Percentiles rank a stretch among this genome's conserved stretches.
Evolutionary conservation across 2,113 vertebrate species (phyloP).

Genomic region (Stercorarius parasiticus): DNA sequence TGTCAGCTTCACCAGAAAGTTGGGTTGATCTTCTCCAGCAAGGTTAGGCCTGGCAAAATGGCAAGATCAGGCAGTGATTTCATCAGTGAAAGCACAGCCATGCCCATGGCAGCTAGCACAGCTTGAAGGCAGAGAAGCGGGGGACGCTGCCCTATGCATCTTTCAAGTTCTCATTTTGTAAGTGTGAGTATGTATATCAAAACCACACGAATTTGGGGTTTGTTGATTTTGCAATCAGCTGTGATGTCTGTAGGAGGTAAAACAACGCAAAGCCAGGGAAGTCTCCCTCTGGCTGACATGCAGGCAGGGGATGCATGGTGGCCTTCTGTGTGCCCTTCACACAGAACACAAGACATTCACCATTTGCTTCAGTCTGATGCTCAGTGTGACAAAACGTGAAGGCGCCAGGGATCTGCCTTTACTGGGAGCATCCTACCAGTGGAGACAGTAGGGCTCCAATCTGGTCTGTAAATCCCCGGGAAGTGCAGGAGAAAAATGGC

Average conservation of each 20-base stretch:
- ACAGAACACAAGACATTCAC: background rate
- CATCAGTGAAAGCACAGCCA: background rate
- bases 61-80: background rate
- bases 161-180: background rate
- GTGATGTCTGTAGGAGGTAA: background rate
- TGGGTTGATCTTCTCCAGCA: background rate
- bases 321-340: background rate
- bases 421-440: background rate
- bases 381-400: background rate
- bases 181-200: background rate
- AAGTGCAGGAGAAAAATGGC: background rate
- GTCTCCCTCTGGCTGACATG: background rate
- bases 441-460: background rate
- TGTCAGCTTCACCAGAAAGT: background rate
- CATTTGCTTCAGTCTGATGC: background rate
- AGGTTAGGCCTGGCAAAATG: background rate
- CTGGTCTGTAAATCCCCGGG: background rate
- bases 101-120: background rate
- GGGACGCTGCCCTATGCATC: accelerated
- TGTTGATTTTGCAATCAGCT: background rate
- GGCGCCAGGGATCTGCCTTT: background rate
- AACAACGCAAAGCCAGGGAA: background rate
- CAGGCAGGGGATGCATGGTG: background rate
- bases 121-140: background rate
- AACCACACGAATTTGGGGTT: background rate